phyloP scores from a whole-genome alignment of 2,113 vertebrate genomes.

The Panthera uncia region DNA sequence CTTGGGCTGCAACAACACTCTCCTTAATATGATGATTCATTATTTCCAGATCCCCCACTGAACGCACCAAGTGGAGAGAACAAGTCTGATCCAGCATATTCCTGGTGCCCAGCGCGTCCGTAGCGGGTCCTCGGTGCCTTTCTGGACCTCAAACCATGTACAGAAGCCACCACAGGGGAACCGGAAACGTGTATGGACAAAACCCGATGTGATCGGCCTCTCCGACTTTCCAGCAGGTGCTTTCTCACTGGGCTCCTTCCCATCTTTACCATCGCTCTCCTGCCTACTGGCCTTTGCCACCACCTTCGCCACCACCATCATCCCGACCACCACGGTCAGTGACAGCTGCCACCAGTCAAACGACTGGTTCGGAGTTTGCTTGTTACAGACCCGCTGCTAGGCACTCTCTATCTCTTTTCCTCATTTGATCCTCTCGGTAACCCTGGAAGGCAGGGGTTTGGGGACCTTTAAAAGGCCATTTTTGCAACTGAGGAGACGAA shows the following conservation, averaged over 20 bases:
- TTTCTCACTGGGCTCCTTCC: too few species aligned
- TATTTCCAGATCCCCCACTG: not conserved
- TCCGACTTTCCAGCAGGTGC: not conserved
- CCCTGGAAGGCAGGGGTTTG: not conserved
- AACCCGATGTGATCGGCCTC: not conserved
- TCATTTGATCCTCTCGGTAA: not conserved
- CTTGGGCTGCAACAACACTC: not conserved
- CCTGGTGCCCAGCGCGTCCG: not conserved
- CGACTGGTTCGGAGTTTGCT: too few species aligned
- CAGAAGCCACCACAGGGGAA: not conserved
- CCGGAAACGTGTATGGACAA: not conserved
- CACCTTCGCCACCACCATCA: fast-evolving
- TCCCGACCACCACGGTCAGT: too few species aligned
- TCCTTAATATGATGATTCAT: not conserved
- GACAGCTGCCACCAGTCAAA: not conserved
- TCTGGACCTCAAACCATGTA: not conserved
- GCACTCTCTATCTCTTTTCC: not conserved
- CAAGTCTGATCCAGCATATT: fast-evolving
- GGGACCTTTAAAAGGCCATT: not conserved
- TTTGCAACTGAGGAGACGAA: not conserved
- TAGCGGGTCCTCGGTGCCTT: fast-evolving
- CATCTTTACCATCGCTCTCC: not conserved
- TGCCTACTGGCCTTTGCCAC: not conserved
- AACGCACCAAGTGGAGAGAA: not conserved
- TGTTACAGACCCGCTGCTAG: not conserved